Percentiles rank a stretch among this genome's conserved stretches.
These are phyloP conservation scores for Mongoloraphidia duomilia DNA, from an alignment of 2,888 invertebrate genomes.

Conservation along the genomic window DNA sequence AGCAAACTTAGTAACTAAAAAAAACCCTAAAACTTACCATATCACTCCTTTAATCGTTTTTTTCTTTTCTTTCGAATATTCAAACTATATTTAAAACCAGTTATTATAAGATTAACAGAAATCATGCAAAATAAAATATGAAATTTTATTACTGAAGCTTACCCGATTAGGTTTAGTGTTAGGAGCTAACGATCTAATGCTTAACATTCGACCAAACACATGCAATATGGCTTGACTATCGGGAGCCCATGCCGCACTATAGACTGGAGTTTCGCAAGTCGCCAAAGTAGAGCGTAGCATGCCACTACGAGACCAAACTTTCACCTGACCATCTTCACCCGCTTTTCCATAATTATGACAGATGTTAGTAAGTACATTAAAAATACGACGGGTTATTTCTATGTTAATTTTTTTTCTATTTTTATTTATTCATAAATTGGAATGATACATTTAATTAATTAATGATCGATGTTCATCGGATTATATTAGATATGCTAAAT, in stretches of 20 bases:
- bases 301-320: slow-evolving; percentile 94
- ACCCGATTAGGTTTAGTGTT: slow-evolving; percentile 60
- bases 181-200: slow-evolving; percentile 58
- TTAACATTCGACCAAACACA: slow-evolving; percentile 49
- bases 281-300: slow-evolving; percentile 82
- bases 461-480: not conserved
- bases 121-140: too few relatives aligned
- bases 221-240: slow-evolving; percentile 54
- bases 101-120: too few relatives aligned
- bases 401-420: too few relatives aligned
- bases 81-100: too few relatives aligned
- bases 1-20: too few relatives aligned
- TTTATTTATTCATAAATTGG: too few relatives aligned
- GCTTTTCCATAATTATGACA: slow-evolving; percentile 33
- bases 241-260: slow-evolving; percentile 73
- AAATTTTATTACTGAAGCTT: slow-evolving; percentile 4
- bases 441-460: too few relatives aligned
- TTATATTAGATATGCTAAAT: not conserved
- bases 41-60: too few relatives aligned
- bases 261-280: slow-evolving; percentile 64
- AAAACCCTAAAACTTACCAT: too few relatives aligned
- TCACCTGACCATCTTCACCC: slow-evolving; percentile 92
- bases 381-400: too few relatives aligned
- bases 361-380: not conserved
- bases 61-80: too few relatives aligned